Conservation (phyloP, 2,888 invertebrate genomes). For the Smittia sp. region DNA sequence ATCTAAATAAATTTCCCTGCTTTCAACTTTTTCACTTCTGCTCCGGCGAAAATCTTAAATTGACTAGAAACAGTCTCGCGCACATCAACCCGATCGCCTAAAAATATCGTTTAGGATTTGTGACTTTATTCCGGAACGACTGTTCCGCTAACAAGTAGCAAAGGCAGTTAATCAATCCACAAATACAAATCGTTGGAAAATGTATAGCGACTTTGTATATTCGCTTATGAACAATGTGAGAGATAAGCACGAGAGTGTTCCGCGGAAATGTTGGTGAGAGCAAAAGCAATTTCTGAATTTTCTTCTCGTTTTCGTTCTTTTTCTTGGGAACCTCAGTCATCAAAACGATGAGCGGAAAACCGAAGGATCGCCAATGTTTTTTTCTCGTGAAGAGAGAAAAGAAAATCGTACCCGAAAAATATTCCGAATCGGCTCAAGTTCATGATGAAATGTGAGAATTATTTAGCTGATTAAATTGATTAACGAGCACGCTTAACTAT, state of each 20-base stretch:
- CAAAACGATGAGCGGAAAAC: background rate
- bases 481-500: background rate
- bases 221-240: too few relatives aligned
- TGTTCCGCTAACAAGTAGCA: too few relatives aligned
- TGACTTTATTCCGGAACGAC: slow-evolving; percentile 11
- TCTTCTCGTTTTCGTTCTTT: background rate
- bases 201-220: too few relatives aligned
- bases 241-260: too few relatives aligned
- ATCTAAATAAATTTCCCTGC: slow-evolving; percentile 9
- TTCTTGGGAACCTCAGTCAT: too few relatives aligned
- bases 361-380: background rate
- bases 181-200: too few relatives aligned
- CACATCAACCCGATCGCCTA: slow-evolving; percentile 25
- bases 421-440: background rate
- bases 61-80: slow-evolving; percentile 29
- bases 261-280: too few relatives aligned
- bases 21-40: slow-evolving; percentile 2
- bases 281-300: too few relatives aligned
- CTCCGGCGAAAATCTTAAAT: slow-evolving; percentile 25
- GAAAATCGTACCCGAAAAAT: background rate
- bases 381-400: too few relatives aligned
- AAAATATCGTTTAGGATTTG: slow-evolving; percentile 38
- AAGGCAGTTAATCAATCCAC: too few relatives aligned
- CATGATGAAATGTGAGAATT: background rate
- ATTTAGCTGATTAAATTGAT: slow-evolving; percentile 34